Percentiles rank a stretch among this genome's conserved stretches.
Conservation (phyloP, 2,113 vertebrate genomes). For the Thunnus maccoyii region DNA sequence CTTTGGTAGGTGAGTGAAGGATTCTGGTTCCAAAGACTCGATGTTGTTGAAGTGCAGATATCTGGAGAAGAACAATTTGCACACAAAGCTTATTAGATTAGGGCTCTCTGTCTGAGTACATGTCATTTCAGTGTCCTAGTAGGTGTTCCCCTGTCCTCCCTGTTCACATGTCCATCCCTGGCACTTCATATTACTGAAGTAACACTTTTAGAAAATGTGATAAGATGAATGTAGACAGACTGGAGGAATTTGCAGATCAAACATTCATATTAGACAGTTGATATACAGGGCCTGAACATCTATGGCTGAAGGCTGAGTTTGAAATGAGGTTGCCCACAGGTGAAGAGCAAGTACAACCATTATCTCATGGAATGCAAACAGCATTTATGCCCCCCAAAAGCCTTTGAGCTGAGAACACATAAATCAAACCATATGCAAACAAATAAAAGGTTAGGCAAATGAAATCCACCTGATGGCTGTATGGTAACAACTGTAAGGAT, state of each 20-base stretch:
- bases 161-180: conserved; percentile 21
- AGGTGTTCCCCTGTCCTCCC: background rate
- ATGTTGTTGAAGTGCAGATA: conserved; percentile 99
- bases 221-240: conserved; percentile 10
- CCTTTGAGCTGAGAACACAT: conserved; percentile 31
- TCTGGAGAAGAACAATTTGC: conserved; percentile 81
- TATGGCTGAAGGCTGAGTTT: conserved; percentile 4
- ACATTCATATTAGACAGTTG: conserved; percentile 33
- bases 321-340: conserved; percentile 14
- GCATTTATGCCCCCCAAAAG: conserved; percentile 17
- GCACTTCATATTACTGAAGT: background rate
- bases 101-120: background rate
- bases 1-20: conserved; percentile 95
- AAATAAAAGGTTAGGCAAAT: conserved; percentile 17
- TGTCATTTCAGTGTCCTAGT: background rate
- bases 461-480: conserved; percentile 24
- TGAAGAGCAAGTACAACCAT: conserved; percentile 12
- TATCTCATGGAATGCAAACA: conserved; percentile 41
- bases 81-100: conserved; percentile 49
- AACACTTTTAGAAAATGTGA: background rate
- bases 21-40: conserved; percentile 94
- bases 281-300: conserved; percentile 19
- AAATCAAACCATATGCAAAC: conserved; percentile 30
- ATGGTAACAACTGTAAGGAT: conserved; percentile 30
- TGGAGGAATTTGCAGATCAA: conserved; percentile 1